Evolutionary conservation across 2,113 vertebrate species (phyloP).

Genomic region (Anser brachyrhynchus): DNA sequence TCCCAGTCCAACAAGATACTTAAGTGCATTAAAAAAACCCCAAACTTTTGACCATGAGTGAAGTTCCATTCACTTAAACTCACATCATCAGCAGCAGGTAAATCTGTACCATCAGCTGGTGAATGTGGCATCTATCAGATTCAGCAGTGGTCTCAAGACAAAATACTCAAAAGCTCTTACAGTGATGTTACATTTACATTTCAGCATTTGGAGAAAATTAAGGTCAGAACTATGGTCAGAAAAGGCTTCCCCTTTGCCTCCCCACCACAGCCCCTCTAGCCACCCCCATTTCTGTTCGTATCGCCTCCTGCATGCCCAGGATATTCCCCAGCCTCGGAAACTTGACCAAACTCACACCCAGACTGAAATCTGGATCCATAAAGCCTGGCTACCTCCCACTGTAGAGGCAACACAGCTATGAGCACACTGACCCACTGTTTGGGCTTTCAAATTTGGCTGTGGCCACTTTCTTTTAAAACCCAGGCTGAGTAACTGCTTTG

Average conservation of each 20-base stretch:
- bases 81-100: not conserved
- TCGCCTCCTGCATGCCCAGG: accelerated
- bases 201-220: not conserved
- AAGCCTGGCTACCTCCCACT: not conserved
- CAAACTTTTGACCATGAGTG: slow-evolving; percentile 6
- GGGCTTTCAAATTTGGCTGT: not conserved
- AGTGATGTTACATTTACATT: not conserved
- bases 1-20: slow-evolving; percentile 29
- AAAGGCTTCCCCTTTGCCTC: not conserved
- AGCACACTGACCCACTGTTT: not conserved
- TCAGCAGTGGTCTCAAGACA: not conserved
- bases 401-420: accelerated
- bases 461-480: not conserved
- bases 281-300: not conserved
- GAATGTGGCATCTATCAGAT: not conserved
- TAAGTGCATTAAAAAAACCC: not conserved
- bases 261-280: not conserved
- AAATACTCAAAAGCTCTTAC: not conserved
- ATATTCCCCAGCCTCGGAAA: not conserved
- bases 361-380: accelerated
- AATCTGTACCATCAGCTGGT: slow-evolving; percentile 34
- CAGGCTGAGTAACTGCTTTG: not conserved
- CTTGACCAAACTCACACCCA: accelerated
- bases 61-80: slow-evolving; percentile 29
- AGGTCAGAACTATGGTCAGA: not conserved